Evolutionary conservation across 2,888 invertebrate genomes (phyloP).

Genomic region (Drosophila ezoana): DNA sequence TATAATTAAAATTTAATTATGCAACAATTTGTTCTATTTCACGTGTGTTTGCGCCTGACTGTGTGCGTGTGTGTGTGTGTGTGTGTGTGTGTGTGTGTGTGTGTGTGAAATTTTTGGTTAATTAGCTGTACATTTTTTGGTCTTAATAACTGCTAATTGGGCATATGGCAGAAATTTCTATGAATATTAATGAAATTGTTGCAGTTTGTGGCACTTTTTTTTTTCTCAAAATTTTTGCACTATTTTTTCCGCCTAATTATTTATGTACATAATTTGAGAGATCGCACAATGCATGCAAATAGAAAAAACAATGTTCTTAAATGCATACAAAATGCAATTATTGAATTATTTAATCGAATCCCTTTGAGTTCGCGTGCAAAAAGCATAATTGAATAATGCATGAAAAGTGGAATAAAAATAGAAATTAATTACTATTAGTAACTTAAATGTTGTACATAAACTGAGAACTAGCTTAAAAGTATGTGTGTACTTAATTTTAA

Average conservation of each 20-base stretch:
- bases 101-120: constrained; percentile 31
- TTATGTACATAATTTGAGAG: constrained; percentile 49
- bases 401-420: constrained; percentile 23
- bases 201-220: constrained; percentile 2
- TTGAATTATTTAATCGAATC: constrained; percentile 1
- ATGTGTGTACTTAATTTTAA: constrained; percentile 59
- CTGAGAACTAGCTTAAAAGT: constrained; percentile 62
- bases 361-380: constrained; percentile 11
- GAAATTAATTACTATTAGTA: constrained; percentile 63
- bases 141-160: constrained; percentile 10
- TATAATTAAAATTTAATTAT: constrained; percentile 29
- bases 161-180: constrained; percentile 14
- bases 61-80: constrained; percentile 10
- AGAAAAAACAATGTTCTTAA: constrained; percentile 15
- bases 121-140: constrained; percentile 34
- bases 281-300: constrained; percentile 12
- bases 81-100: constrained; percentile 17
- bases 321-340: constrained; percentile 19
- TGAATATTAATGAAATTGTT: constrained; percentile 30
- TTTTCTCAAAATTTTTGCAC: not conserved
- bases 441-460: constrained; percentile 78
- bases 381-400: constrained; percentile 11
- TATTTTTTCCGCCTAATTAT: constrained; percentile 23
- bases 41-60: constrained; percentile 1
- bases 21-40: constrained; percentile 20